Evolutionary conservation across 2,888 invertebrate genomes (phyloP), one percentile per base, ranked within the genome.

Genomic region (Pachycephus smyrnensis): DNA sequence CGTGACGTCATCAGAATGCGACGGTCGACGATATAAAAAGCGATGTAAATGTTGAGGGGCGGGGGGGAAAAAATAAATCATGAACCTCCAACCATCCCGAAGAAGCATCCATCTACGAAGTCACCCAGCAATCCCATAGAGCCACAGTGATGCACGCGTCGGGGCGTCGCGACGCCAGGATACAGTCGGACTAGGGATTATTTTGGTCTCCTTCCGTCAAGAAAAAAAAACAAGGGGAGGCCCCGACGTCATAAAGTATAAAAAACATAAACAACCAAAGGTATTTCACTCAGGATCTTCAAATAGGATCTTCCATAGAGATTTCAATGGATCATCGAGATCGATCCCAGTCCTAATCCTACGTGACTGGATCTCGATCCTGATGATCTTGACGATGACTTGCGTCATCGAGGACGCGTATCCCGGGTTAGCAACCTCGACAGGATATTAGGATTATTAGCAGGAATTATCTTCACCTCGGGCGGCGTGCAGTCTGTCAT

Each of bases 331-430:
- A 55, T 55, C 55, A 9, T 55, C 9, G 55, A 55, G 15, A 55
- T 55, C 2, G 2, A 55, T 83, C 83, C 79, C 80, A 80, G 78
- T 76, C 68, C 37, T 11, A 23, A 55, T 33, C 1, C 33, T 30
- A 31, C 71, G n/a, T 12, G 71, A 71, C 30, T 11, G 23, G 11
- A 33, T 30, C 71, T 33, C 30, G 71, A 71, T 32, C 71, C 23
- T 33, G 74, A 74, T 33, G 74, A 74, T 74, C 74, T 32, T 9
- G 74, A 23, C 36, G 23, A n/a, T n/a, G 23, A 9, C 36, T 74
- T 36, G 9, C 6, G 6, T 1, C 55, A 23, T 55, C 23, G 2
- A 0, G 9, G 9, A 55, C 1, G 9, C 9, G 55, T 9, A 9
- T 23, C 55, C 23, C 55, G 23, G 23, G 9, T 55, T 23, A 23